Percentiles rank a stretch among this genome's conserved stretches.
Conservation (phyloP, 2,797 vertebrate genomes). For the Falco naumanni region DNA sequence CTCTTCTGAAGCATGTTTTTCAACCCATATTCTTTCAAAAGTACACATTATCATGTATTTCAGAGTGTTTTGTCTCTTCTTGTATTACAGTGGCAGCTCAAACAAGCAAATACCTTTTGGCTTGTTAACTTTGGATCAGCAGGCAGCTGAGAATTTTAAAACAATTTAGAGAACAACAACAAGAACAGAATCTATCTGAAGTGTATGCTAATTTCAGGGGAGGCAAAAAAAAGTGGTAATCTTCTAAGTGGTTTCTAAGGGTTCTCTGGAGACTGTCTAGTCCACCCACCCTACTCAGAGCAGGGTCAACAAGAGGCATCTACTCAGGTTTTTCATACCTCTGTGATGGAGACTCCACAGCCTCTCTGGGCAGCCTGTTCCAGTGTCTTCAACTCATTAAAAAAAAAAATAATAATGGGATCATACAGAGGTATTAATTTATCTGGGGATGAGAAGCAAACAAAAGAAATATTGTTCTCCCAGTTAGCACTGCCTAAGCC, state of each 20-base stretch:
- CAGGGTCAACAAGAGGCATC: background rate
- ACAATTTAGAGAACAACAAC: background rate
- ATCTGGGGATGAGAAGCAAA: background rate
- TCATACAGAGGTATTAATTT: background rate
- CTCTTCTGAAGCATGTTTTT: constrained; percentile 7
- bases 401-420: background rate
- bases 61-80: background rate
- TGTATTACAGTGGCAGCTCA: constrained; percentile 8
- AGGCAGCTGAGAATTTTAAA: constrained; percentile 16
- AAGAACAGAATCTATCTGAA: background rate
- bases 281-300: background rate
- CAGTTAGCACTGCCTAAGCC: background rate
- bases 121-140: constrained; percentile 25
- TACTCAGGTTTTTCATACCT: background rate
- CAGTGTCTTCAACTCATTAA: background rate
- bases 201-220: background rate
- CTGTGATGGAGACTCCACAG: background rate
- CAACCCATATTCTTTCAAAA: constrained; percentile 1
- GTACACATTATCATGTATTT: constrained; percentile 13
- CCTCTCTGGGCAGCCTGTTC: background rate
- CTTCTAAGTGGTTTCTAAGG: background rate
- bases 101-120: constrained; percentile 26
- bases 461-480: background rate
- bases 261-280: background rate
- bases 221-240: background rate